A percentile compares a stretch with the other conserved stretches of the same genome.
Conservation (phyloP, 2,888 invertebrate species). For the Eubasilissa splendida region DNA sequence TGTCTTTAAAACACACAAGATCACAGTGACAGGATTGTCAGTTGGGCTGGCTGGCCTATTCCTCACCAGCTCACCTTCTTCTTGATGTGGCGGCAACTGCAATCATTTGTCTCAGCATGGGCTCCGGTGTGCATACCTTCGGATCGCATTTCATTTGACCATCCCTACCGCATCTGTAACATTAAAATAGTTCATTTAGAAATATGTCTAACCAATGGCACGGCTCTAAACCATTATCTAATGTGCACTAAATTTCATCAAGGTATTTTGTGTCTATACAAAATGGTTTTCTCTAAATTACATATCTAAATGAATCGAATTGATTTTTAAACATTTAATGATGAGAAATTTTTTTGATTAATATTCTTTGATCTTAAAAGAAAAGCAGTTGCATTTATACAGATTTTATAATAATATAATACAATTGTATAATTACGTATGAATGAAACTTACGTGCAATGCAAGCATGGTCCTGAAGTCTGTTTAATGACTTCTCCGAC, state of each 20-base stretch:
- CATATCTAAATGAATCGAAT: no score
- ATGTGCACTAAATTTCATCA: no score
- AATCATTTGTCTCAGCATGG: constrained; percentile 92
- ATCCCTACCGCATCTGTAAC: constrained; percentile 88
- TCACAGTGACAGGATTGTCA: constrained; percentile 55
- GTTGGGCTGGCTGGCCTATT: constrained; percentile 40
- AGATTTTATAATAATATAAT: no score
- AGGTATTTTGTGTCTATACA: no score
- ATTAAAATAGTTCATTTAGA: not conserved
- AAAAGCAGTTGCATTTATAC: no score
- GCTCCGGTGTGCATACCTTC: constrained; percentile 90
- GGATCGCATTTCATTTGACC: constrained; percentile 97
- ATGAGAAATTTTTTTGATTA: no score
- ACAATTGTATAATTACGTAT: not conserved
- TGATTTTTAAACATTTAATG: no score
- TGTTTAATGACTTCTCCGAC: constrained; percentile 89
- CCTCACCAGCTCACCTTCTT: constrained; percentile 74
- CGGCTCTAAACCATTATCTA: no score
- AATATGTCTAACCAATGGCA: no score
- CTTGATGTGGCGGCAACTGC: constrained; percentile 84
- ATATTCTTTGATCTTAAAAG: no score
- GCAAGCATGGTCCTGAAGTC: constrained; percentile 93
- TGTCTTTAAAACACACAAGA: constrained; percentile 56
- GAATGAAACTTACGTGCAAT: constrained; percentile 90
- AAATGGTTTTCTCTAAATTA: no score